Evolutionary conservation across 2,113 vertebrate genomes (phyloP).

Genomic region (Neofelis nebulosa): DNA sequence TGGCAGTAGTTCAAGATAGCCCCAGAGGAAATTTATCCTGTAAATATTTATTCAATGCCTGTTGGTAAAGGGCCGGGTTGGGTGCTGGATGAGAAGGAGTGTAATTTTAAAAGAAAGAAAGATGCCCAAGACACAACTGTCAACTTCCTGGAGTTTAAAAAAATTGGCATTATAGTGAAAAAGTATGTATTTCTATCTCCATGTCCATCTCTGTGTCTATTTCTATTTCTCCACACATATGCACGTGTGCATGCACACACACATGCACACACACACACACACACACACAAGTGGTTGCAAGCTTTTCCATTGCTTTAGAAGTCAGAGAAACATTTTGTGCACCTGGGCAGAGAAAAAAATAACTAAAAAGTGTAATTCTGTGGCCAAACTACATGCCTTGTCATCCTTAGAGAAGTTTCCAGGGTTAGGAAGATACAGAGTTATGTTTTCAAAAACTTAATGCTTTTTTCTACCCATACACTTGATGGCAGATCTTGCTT

Average conservation of each 20-base stretch:
- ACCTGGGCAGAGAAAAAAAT: background rate
- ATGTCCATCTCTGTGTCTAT: background rate
- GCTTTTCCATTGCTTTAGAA: background rate
- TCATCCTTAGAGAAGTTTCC: slow-evolving; percentile 14
- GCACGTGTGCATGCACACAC: too few species aligned
- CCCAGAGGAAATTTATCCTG: slow-evolving; percentile 40
- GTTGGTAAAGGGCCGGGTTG: background rate
- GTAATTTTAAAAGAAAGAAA: slow-evolving; percentile 11
- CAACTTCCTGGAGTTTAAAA: background rate
- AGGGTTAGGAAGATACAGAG: background rate
- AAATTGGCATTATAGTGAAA: background rate
- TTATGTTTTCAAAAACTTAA: background rate
- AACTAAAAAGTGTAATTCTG: background rate
- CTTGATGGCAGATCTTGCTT: slow-evolving; percentile 43
- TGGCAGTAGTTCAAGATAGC: slow-evolving; percentile 24
- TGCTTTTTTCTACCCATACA: background rate
- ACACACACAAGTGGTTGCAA: background rate
- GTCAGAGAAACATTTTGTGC: slow-evolving; percentile 4
- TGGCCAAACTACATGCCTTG: background rate
- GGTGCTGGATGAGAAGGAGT: background rate
- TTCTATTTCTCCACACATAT: background rate
- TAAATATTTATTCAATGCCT: slow-evolving; percentile 37
- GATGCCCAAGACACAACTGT: background rate
- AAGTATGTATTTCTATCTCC: background rate
- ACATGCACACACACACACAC: background rate